phyloP scores from a whole-genome alignment of 1,140 invertebrate species.

The Catajapyx aquilonaris region DNA sequence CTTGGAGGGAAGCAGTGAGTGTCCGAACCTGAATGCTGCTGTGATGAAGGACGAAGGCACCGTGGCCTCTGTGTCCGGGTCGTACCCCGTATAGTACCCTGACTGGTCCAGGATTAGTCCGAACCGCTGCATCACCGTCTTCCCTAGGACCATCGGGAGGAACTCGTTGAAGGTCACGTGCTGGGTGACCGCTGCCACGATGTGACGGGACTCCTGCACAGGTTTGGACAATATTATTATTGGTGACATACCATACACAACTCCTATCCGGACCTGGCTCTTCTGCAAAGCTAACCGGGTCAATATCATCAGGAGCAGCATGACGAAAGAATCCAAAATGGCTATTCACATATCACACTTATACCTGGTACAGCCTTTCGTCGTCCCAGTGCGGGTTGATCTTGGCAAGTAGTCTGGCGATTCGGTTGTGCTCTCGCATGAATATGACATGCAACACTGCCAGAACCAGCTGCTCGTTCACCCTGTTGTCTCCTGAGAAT shows the following conservation, averaged over 20 bases:
- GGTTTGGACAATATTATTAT: neutral
- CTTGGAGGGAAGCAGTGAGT: conserved; percentile 26
- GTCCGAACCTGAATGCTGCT: conserved; percentile 28
- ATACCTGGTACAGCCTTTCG: conserved; percentile 27
- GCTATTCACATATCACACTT: neutral
- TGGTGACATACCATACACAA: neutral
- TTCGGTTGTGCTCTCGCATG: conserved; percentile 26
- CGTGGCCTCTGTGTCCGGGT: conserved; percentile 22
- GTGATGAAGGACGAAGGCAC: conserved; percentile 22
- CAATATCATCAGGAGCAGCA: no score
- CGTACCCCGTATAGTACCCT: conserved; percentile 33
- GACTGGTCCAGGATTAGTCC: conserved; percentile 13
- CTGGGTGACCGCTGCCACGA: conserved; percentile 28
- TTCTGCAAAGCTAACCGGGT: neutral
- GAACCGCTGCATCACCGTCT: conserved; percentile 21
- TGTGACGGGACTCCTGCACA: conserved; percentile 26
- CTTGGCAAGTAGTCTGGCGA: conserved; percentile 20
- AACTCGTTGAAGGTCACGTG: conserved; percentile 34
- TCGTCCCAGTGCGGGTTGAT: conserved; percentile 33
- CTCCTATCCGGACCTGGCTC: neutral
- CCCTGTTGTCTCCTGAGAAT: conserved; percentile 24
- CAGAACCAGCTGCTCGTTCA: conserved; percentile 32
- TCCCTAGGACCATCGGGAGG: conserved; percentile 30
- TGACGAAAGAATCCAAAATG: neutral
- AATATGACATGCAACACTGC: conserved; percentile 24